phyloP scores from a whole-genome alignment of 1,140 invertebrate species.

The Nasonia giraulti region DNA sequence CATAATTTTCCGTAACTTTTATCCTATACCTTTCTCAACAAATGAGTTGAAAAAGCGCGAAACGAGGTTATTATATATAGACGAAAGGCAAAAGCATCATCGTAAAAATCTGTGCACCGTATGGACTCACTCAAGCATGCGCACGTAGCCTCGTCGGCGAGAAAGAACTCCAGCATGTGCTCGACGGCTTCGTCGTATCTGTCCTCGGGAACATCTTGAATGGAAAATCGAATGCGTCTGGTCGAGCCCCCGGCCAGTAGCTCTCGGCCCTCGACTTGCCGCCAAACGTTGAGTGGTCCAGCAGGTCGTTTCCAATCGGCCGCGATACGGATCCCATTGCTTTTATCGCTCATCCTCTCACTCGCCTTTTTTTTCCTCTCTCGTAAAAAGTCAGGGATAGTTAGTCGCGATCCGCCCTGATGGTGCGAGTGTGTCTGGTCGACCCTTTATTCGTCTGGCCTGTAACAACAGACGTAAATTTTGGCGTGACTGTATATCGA shows the following conservation, averaged over 20 bases:
- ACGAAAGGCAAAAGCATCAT: not conserved
- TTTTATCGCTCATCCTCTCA: slow-evolving; percentile 9
- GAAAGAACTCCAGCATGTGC: slow-evolving; percentile 63
- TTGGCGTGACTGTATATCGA: too few relatives aligned
- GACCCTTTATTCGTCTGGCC: not conserved
- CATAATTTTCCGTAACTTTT: not conserved
- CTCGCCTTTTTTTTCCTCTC: too few relatives aligned
- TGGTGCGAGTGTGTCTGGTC: too few relatives aligned
- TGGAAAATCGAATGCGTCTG: slow-evolving; percentile 55
- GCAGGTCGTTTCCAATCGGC: slow-evolving; percentile 53
- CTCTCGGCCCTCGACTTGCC: slow-evolving; percentile 40
- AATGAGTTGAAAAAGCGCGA: not conserved
- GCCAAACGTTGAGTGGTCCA: slow-evolving; percentile 58
- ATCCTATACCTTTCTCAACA: not conserved
- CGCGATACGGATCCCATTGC: not conserved
- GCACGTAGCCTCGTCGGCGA: slow-evolving; percentile 63
- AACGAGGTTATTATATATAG: not conserved
- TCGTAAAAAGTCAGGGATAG: too few relatives aligned
- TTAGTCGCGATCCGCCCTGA: too few relatives aligned
- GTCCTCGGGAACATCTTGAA: slow-evolving; percentile 65
- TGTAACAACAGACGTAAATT: not conserved
- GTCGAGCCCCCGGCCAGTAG: not conserved
- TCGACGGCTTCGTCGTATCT: slow-evolving; percentile 63
- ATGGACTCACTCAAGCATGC: slow-evolving; percentile 56
- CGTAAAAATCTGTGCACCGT: too few relatives aligned